phyloP scores from a whole-genome alignment of 2,113 vertebrate genomes.

The Pelobates fuscus region DNA sequence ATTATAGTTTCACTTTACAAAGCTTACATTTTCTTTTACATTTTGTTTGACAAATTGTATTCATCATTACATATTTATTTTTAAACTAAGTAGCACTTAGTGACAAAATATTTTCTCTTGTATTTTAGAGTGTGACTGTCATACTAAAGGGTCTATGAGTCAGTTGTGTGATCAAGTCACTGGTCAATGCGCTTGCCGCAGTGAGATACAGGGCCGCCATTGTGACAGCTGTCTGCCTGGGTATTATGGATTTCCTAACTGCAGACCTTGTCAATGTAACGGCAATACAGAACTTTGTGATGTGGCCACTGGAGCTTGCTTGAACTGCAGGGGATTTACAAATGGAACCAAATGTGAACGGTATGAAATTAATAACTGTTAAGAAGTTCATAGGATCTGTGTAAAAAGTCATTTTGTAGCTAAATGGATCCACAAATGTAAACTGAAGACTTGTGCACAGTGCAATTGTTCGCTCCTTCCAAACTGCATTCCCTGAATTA shows the following conservation, averaged over 20 bases:
- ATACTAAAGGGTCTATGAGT: slow-evolving; percentile 71
- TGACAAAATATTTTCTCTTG: neutral
- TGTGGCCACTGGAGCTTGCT: slow-evolving; percentile 67
- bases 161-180: slow-evolving; percentile 75
- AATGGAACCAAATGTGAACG: slow-evolving; percentile 75
- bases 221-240: slow-evolving; percentile 74
- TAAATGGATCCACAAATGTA: neutral
- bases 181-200: slow-evolving; percentile 77
- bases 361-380: no score
- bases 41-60: no score
- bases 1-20: no score
- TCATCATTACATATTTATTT: no score
- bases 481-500: no score
- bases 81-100: no score
- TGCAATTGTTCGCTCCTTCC: no score
- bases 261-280: slow-evolving; percentile 75
- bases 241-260: slow-evolving; percentile 80
- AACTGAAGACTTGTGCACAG: no score
- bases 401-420: neutral
- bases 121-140: slow-evolving; percentile 77
- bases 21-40: no score
- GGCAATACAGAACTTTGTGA: slow-evolving; percentile 73
- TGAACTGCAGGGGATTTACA: slow-evolving; percentile 68
- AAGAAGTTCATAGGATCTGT: neutral
- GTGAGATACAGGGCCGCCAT: slow-evolving; percentile 62